Evolutionary conservation across 2,888 invertebrate genomes (phyloP), one percentile per base, ranked within the genome.

Genomic region (Conus canariensis): DNA sequence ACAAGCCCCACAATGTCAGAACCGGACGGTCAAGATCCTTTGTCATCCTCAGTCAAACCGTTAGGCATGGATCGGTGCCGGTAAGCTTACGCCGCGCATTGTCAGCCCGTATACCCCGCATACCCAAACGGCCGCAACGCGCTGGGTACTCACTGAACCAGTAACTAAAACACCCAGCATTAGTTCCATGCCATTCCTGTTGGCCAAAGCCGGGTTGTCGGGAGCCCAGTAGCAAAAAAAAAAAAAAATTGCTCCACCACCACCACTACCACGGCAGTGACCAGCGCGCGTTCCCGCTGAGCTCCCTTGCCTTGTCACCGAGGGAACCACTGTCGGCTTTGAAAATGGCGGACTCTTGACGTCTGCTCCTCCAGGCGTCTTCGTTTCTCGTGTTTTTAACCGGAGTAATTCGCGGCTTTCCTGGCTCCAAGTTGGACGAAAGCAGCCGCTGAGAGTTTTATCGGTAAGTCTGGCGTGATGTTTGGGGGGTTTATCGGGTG

Each of bases 291-390:
- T 16, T 12, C 85, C n/a, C 45, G 56, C 87, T 87, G 45, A 64
- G 87, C 87, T 87, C 87, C 87, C 87, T 87, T 87, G 58, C 59
- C 45, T 60, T 77, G 88, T 88, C 88, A 56, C 88, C 88, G 88
- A 80, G 88, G 88, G 80, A 88, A 88, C 88, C 16, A n/a, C 56
- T 9, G 88, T 58, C 88, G n/a, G 22, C 59, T 16, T 88, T 59
- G 88, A 88, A 88, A 88, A 88, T 88, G 88, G 88, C 88, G 88
- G 88, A 9, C 19, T 77, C 59, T 12, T 77, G 88, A 88, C 88
- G 88, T 88, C 88, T 88, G 88, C 88, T 77, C 77, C 25, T 8
- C 5, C 7, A 19, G 22, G 16, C 8, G 45, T 6, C 45, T 56
- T 60, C 60, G 70, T n/a, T 87, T 60, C 56, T 56, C 30, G 14